Evolutionary conservation across 37 sponge, comb jelly and placozoan genomes (phyloP), one percentile per base, ranked within the genome.

Genomic region (Theonella swinhoei): DNA sequence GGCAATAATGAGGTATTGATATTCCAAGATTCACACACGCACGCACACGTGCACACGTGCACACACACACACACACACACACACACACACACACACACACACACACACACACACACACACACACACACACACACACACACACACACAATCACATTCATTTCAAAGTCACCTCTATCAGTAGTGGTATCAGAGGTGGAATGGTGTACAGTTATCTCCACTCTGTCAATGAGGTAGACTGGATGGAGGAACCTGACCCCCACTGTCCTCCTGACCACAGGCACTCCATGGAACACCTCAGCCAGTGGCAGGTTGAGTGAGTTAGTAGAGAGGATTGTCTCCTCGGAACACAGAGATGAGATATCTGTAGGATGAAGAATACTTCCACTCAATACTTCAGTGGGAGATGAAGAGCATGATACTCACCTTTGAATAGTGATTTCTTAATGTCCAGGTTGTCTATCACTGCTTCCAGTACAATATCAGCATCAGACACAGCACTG

Each of bases 141-240:
- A n/a, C n/a, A n/a, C n/a, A n/a, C n/a, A n/a, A n/a, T 66, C 8
- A n/a, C 5, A 25, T 23, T 7, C 20, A 9, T 8, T 66, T 66
- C 28, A 26, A 66, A 26, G 26, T 14, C 37, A 83, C 84, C 36
- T 74, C 40, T 83, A 33, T 63, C 42, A 3, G 75, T 75, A 30
- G 75, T 61, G 30, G 39, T 26, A 39, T 39, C 47, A 40, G 75
- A 62, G 0, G 84, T 83, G 32, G 3, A 2, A 11, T 1, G 38
- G 68, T 42, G 34, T 28, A 31, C 3, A 0, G 47, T 64, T 68
- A 83, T 68, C 42, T 83, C 84, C 24, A 83, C 84, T 3, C 23
- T 14, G 23, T 74, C 75, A 28, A 83, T 83, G 41, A 83, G 42
- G 75, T 83, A 83, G 42, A 83, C 84, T 35, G 84, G 84, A 24